Evolutionary conservation across 2,888 invertebrate genomes (phyloP).

Genomic region (Diarsia mendica): DNA sequence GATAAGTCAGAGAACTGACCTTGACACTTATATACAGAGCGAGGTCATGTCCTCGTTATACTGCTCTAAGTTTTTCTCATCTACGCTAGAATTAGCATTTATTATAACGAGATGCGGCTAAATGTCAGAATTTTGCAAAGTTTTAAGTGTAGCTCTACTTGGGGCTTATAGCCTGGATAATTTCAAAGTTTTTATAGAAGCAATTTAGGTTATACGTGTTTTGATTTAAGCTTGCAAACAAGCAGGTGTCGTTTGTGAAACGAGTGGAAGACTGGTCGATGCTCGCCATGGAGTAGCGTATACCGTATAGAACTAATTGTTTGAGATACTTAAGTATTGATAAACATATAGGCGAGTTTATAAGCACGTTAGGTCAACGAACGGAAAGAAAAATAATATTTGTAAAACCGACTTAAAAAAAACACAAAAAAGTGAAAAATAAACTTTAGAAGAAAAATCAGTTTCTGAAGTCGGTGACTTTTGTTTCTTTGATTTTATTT

Average conservation of each 20-base stretch:
- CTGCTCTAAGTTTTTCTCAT: slow-evolving; percentile 5
- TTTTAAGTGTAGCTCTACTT: neutral
- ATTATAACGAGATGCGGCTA: neutral
- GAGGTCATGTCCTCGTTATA: slow-evolving; percentile 2
- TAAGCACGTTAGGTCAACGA: neutral
- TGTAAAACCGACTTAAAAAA: no score
- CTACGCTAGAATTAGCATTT: neutral
- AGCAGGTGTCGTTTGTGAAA: neutral
- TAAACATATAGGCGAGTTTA: neutral
- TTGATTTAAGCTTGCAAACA: neutral
- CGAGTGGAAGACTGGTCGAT: no score
- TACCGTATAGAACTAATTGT: no score
- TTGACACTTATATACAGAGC: neutral
- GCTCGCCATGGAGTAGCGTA: neutral
- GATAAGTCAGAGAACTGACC: slow-evolving; percentile 6
- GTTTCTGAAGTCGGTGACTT: no score
- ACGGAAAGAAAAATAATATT: neutral
- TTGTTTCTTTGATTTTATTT: no score
- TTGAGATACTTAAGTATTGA: no score
- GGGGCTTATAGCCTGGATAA: neutral
- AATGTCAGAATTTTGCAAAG: slow-evolving; percentile 1
- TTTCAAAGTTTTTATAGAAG: neutral
- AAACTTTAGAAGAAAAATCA: no score
- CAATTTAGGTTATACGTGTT: neutral
- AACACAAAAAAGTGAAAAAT: no score